Evolutionary conservation across 37 sponge, comb jelly and placozoan species (phyloP), one percentile per base, ranked within the genome.

Genomic region (Spongilla lacustris): DNA sequence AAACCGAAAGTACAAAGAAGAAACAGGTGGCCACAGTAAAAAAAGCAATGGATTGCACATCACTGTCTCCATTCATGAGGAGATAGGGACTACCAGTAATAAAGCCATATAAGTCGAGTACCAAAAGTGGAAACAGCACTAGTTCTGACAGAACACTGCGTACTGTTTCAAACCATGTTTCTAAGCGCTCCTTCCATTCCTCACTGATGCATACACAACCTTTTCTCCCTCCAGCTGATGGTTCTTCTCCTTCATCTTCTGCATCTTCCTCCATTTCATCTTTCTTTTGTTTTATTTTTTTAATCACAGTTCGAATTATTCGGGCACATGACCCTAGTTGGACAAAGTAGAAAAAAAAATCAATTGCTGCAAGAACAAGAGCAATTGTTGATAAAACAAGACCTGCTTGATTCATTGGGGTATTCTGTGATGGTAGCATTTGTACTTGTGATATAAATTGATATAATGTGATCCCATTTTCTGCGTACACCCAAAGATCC

Each of bases 401-500:
- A 50, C 74, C 74, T 8, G 66, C 38, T 0, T 41, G 36, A 11
- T 73, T 41, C 70, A 85, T 80, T 22, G 50, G 31, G 23, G 25
- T 41, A 13, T 76, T 83, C 5, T 21, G 36, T 5, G 26, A 50
- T 2, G 11, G 19, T 36, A 66, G 27, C 30, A n/a, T 36, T 10
- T 28, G 11, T 32, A 11, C n/a, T 58, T 8, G 11, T 13, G 58
- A 58, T 19, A 58, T 58, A 17, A 58, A 58, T 14, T 58, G 58
- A 58, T 58, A 58, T 21, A 89, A 5, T 22, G 81, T 68, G 24
- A 89, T 68, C 2, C 17, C 33, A 32, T 85, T 48, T 37, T 89
- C 90, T 36, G 79, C 38, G 10, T 78, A 80, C 6, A 89, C 90
- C 90, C 90, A 89, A 1, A 84, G 49, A 74, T 84, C 90, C 32